A percentile compares a stretch with the other conserved stretches of the same genome.
Conservation (phyloP, 2,888 invertebrate genomes). For the Ophioninae sp. region DNA sequence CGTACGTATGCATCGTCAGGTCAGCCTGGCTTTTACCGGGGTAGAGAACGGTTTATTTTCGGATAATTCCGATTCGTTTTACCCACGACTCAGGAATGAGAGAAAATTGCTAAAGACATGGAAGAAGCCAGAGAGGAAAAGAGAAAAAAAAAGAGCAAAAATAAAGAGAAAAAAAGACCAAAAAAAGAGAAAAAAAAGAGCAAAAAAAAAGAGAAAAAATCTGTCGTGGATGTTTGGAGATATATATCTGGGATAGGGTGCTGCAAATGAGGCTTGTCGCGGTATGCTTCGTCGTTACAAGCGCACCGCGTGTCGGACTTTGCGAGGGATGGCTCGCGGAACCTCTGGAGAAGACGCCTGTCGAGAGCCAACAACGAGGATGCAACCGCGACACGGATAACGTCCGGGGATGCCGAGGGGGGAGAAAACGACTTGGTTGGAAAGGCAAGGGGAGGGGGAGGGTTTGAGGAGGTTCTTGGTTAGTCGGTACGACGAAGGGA, state of each 20-base stretch:
- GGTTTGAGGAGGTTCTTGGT: too few relatives aligned
- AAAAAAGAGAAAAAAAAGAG: slow-evolving; percentile 59
- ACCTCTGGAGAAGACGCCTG: slow-evolving; percentile 55
- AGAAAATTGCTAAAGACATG: slow-evolving; percentile 69
- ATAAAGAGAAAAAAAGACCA: slow-evolving; percentile 60
- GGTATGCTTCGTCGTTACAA: slow-evolving; percentile 58
- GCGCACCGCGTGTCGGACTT: slow-evolving; percentile 34
- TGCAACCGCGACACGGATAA: slow-evolving; percentile 52
- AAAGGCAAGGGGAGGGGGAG: too few relatives aligned
- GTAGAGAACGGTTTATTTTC: slow-evolving; percentile 56
- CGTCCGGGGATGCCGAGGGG: slow-evolving; percentile 17
- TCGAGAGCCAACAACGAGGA: slow-evolving; percentile 45
- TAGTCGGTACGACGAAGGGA: slow-evolving; percentile 16
- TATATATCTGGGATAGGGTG: slow-evolving; percentile 11
- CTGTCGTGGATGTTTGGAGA: slow-evolving; percentile 23
- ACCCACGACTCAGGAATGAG: slow-evolving; percentile 24
- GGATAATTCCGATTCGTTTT: slow-evolving; percentile 61
- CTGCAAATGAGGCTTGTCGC: slow-evolving; percentile 63
- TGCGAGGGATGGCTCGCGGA: slow-evolving; percentile 43
- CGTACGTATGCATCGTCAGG: slow-evolving; percentile 13
- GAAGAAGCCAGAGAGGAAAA: slow-evolving; percentile 57
- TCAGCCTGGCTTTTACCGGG: slow-evolving; percentile 31
- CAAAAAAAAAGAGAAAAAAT: slow-evolving; percentile 46
- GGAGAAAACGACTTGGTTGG: slow-evolving; percentile 9
- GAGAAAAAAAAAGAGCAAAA: background rate